Percentiles rank a stretch among this genome's conserved stretches.
phyloP scores from a whole-genome alignment of 2,888 invertebrate species.

The Oligia latruncula region DNA sequence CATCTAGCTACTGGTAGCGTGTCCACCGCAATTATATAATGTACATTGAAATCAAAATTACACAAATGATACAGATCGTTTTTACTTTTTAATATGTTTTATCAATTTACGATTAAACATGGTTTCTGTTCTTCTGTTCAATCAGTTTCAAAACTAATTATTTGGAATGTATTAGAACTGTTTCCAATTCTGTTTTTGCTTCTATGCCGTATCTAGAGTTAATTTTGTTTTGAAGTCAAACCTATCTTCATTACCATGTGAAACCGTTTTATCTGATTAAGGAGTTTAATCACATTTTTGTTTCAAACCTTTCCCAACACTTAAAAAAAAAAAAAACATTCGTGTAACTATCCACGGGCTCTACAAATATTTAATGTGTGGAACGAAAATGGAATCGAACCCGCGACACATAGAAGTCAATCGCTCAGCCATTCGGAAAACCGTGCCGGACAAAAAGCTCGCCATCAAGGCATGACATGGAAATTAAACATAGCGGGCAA shows the following conservation, averaged over 20 bases:
- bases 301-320: neutral
- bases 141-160: neutral
- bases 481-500: neutral
- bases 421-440: neutral
- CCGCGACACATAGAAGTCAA: neutral
- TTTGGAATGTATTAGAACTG: neutral
- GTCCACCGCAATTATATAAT: constrained; percentile 33
- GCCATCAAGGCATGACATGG: neutral
- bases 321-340: neutral
- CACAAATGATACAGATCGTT: constrained; percentile 38
- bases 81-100: constrained; percentile 17
- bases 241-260: neutral
- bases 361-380: neutral
- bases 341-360: neutral
- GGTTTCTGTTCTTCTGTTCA: neutral
- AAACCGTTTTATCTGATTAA: neutral
- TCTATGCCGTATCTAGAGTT: neutral
- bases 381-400: neutral
- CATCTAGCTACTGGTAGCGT: constrained; percentile 30
- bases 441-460: neutral
- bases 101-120: constrained; percentile 14
- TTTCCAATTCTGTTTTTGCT: neutral
- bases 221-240: neutral
- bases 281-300: neutral
- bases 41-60: constrained; percentile 32